Conservation (phyloP, 2,888 invertebrate genomes). For the Scaptomyza reducta region DNA sequence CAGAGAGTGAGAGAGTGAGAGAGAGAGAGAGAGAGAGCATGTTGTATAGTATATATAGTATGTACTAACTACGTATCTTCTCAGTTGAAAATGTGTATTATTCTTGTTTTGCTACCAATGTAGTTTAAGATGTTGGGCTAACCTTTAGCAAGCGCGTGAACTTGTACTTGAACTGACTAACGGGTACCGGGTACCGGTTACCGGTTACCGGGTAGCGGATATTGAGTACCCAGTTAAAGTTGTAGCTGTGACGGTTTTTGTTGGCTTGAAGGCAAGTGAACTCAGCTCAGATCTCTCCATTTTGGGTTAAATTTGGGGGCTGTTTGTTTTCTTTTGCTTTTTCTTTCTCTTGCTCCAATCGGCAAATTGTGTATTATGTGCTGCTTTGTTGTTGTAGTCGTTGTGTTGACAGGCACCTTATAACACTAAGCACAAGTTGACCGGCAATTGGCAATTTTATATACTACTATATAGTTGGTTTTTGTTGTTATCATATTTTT, state of each 20-base stretch:
- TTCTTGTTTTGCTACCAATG: conserved; percentile 62
- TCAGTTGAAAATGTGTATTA: conserved; percentile 40
- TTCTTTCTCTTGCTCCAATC: conserved; percentile 45
- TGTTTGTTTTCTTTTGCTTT: neutral
- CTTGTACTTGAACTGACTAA: conserved; percentile 73
- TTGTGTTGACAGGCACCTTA: conserved; percentile 45
- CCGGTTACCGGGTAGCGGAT: conserved; percentile 28
- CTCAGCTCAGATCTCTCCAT: conserved; percentile 66
- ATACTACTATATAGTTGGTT: neutral
- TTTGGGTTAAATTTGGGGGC: conserved; percentile 45
- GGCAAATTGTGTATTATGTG: conserved; percentile 58
- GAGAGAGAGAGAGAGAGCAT: conserved; percentile 55
- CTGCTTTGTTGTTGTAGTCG: conserved; percentile 40
- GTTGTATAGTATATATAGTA: conserved; percentile 33
- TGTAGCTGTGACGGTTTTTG: conserved; percentile 48
- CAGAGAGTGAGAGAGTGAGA: conserved; percentile 54
- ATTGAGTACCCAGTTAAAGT: conserved; percentile 48
- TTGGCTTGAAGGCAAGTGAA: conserved; percentile 48
- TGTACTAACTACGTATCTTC: conserved; percentile 75
- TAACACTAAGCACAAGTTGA: conserved; percentile 65
- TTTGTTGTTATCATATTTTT: conserved; percentile 12
- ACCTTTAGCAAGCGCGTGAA: conserved; percentile 78
- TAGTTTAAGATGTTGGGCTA: conserved; percentile 69
- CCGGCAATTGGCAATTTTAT: conserved; percentile 39
- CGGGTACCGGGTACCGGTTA: conserved; percentile 39